Base-by-base conservation (phyloP, 1,140 invertebrate genomes). In the Drosophila sulfurigaster region DNA sequence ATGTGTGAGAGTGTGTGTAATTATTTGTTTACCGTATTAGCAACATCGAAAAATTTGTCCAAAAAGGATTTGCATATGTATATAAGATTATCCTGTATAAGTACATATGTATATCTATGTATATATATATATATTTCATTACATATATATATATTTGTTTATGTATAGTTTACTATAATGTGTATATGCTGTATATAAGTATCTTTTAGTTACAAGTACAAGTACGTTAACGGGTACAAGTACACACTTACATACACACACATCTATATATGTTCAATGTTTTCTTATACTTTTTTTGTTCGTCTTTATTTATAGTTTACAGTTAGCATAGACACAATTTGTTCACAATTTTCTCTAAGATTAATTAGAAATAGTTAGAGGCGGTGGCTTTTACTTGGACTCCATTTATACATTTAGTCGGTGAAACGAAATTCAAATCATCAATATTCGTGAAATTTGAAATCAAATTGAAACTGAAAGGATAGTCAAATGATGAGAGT, bases 301-400 rank as follows among this genome's bases (percentile, higher is more conserved):
- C 20, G 20, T 73, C 56, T 32, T 32, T 62, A 25, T 75, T 57
- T 69, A 63, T 81, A 81, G 46, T 68, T 71, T 78, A 67, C 25
- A 62, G 48, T 69, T 79, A 76, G 85, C 82, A 83, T 83, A 87
- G 83, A 87, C 82, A 87, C 85, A 85, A 78, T 88, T 88, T 88
- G 85, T 88, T 87, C 83, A 87, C 83, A 88, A 87, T 88, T 82
- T 79, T 73, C 75, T 85, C 85, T 88, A 88, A 85, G 78, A 85
- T 81, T 79, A 86, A 59, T 64, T 65, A 89, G 85, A 88, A 81
- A 89, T 81, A 88, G 49, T 65, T 60, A 52, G 85, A 91, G 91
- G 91, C 91, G 91, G 91, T 91, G 91, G 91, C 90, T 91, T 91
- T 91, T 88, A 85, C 75, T 91, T 91, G 91, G 91, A 91, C 91